Evolutionary conservation across 2,888 invertebrate species (phyloP).

Genomic region (Lomographa bimaculata): DNA sequence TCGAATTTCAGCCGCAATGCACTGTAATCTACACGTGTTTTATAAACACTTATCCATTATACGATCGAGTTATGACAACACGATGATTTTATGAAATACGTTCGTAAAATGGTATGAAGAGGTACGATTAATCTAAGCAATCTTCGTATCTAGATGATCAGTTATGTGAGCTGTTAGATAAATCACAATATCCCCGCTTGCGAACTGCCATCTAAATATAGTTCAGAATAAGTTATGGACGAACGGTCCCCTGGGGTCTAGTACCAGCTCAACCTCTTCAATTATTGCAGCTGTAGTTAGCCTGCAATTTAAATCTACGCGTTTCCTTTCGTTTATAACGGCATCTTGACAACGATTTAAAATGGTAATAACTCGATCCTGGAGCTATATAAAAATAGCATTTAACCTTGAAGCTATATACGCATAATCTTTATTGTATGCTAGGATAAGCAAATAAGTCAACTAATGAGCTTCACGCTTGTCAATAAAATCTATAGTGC

Average conservation of each 20-base stretch:
- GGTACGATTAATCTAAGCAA: slow-evolving; percentile 9
- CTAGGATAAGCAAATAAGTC: too few species aligned
- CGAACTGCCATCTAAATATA: slow-evolving; percentile 60
- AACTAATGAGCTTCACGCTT: too few species aligned
- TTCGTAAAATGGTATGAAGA: neutral
- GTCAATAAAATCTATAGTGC: too few species aligned
- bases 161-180: slow-evolving; percentile 44
- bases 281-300: slow-evolving; percentile 65
- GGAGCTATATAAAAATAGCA: slow-evolving; percentile 1
- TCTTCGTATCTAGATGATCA: slow-evolving; percentile 19
- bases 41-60: slow-evolving; percentile 33
- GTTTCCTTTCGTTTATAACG: slow-evolving; percentile 58
- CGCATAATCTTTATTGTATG: too few species aligned
- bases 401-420: too few species aligned
- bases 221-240: slow-evolving; percentile 47
- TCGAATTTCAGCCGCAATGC: slow-evolving; percentile 53
- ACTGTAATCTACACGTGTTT: slow-evolving; percentile 33
- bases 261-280: slow-evolving; percentile 57
- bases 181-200: slow-evolving; percentile 53
- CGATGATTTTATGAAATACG: slow-evolving; percentile 11
- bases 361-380: slow-evolving; percentile 29
- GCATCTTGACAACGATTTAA: slow-evolving; percentile 37
- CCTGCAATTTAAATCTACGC: slow-evolving; percentile 60
- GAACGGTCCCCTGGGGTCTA: slow-evolving; percentile 55
- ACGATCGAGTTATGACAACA: slow-evolving; percentile 27